Base-by-base conservation (phyloP, 1,140 invertebrate species). In the Aradophagus sp. region DNA sequence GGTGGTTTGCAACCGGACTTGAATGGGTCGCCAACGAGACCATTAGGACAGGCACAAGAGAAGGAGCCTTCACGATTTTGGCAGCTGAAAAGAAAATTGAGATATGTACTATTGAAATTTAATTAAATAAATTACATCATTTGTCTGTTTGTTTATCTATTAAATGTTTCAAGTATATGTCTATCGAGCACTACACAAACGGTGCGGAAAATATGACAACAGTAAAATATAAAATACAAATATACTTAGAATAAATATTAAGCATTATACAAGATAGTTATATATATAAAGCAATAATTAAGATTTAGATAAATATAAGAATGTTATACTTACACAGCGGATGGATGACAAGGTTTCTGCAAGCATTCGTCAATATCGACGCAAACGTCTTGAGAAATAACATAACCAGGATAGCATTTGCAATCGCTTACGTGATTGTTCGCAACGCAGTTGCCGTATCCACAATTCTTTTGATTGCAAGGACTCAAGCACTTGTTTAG, bases 341-440 rank as follows among this genome's bases (percentile, higher is more conserved):
- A 90, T 23, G 88, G 62, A 71, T 95, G 93, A 76, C 95, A 97
- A 13, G 93, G 93, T 44, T 89, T 87, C n/a, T 84, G 78, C 1
- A 85, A 55, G 78, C 95, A 97, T 83, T 97, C 95, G 75, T 97
- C 88, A 16, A 95, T 86, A 84, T 97, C 95, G 45, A 89, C 87
- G 78, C 95, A 97, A 16, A 87, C 88, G 35, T 90, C 89, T 50
- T 89, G 89, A 12, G 86, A 76, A 17, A 93, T 81, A 14, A 89
- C 84, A 75, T 90, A 97, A 17, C 95, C 95, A 20, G 88, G 77
- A 59, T 89, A 87, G 83, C 95, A 97, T 20, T 88, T 86, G 72
- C 95, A 97, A 1, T 89, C 67, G 1, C 89, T 88, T 65, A 88
- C 84, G 77, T 96, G 94, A 61, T 92, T 86, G 38, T 88, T 78